Evolutionary conservation across 2,888 invertebrate species (phyloP).

Genomic region (Euplexia lucipara): DNA sequence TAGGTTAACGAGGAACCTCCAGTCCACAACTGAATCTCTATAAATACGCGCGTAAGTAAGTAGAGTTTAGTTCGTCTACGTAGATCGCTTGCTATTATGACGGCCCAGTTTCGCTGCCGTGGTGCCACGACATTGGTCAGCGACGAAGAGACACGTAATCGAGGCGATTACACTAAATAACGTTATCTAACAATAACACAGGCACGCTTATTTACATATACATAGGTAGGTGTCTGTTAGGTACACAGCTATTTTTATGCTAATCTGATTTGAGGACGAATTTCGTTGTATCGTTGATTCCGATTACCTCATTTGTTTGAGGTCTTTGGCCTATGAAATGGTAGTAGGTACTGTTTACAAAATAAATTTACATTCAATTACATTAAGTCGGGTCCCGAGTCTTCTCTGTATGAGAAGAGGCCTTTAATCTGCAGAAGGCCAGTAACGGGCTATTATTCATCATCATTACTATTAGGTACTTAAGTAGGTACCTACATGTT

Average conservation of each 20-base stretch:
- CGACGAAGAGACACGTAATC: constrained; percentile 22
- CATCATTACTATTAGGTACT: too few relatives aligned
- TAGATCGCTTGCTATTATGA: not conserved
- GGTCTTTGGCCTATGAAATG: constrained; percentile 16
- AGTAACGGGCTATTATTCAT: too few relatives aligned
- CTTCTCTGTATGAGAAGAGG: too few relatives aligned
- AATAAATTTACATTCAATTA: not conserved
- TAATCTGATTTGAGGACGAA: constrained; percentile 19
- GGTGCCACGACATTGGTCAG: constrained; percentile 54
- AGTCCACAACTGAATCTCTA: constrained; percentile 18
- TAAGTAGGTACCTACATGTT: too few relatives aligned
- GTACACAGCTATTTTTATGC: not conserved
- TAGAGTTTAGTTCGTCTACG: constrained; percentile 25
- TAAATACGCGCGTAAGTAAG: constrained; percentile 36
- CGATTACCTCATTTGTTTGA: constrained; percentile 7
- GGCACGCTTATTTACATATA: constrained; percentile 47
- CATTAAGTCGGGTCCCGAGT: too few relatives aligned
- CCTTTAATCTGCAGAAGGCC: too few relatives aligned
- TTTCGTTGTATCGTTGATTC: constrained; percentile 13
- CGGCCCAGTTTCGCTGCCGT: constrained; percentile 30
- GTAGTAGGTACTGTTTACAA: not conserved
- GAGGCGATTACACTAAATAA: constrained; percentile 17
- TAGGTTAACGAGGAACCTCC: constrained; percentile 8
- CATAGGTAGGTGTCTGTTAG: constrained; percentile 13
- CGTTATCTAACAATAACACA: constrained; percentile 38